Base-by-base conservation (phyloP, 2,888 invertebrate species). In the Lasioglossum villosulum region DNA sequence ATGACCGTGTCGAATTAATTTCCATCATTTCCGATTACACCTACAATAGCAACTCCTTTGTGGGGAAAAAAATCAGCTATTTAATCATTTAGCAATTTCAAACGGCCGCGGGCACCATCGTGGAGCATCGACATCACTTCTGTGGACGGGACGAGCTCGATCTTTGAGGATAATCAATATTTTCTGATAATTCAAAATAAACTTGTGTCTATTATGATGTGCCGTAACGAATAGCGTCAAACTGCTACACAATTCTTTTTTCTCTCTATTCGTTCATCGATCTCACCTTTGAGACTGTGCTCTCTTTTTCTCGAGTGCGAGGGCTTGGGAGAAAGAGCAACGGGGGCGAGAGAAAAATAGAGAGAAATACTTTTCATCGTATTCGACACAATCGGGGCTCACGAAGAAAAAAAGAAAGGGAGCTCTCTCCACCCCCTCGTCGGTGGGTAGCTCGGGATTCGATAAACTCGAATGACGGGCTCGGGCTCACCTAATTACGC, bases 401-500 rank as follows among this genome's bases (percentile, higher is more conserved):
- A 37, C 16, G 42, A 34, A 56, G 27, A n/a, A 75, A 66, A 75
- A 59, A 12, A 37, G 37, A 23, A 23, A 34, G 10, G 30, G 19
- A 52, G 52, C n/a, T 52, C 52, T n/a, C n/a, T n/a, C 30, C 73
- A 39, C 85, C 42, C 76, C 75, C 79, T 52, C 52, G 52, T n/a
- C 52, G 23, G 52, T 3, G 19, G 27, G 52, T 6, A 30, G 30
- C 30, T 30, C 63, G 71, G 86, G 89, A 89, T 88, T 88, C 89
- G 90, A 90, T 92, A 89, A 89, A 90, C 90, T 79, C 90, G 87
- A 90, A 91, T 87, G 88, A 86, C 76, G n/a, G 77, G 66, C 79
- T 77, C 75, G 34, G 76, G 68, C 84, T 92, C 90, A 91, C 88
- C 90, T 90, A 90, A 92, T 92, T 91, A 91, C 82, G 88, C 89